Evolutionary conservation across 2,113 vertebrate species (phyloP).

Genomic region (Tylochromis polylepis): DNA sequence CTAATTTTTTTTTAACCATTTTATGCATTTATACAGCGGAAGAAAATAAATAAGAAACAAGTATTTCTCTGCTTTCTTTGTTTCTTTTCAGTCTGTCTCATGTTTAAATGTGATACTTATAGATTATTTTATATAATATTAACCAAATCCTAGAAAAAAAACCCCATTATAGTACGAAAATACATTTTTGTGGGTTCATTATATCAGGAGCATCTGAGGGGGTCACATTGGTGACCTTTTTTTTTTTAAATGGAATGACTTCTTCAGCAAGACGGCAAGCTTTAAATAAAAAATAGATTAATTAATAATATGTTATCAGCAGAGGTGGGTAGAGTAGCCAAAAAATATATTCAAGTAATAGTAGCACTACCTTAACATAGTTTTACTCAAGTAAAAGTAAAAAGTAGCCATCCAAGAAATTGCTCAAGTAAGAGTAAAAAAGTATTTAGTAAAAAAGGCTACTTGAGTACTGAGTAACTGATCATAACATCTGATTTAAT

Average conservation of each 20-base stretch:
- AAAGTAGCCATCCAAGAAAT: too few species aligned
- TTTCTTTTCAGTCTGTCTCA: not conserved
- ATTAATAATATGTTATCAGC: not conserved
- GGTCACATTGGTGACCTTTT: not conserved
- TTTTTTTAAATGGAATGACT: not conserved
- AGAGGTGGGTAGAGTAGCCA: too few species aligned
- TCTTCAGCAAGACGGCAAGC: not conserved
- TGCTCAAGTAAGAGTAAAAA: too few species aligned
- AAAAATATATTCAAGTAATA: too few species aligned
- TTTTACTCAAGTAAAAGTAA: too few species aligned
- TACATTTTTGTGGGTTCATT: not conserved
- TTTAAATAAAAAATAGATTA: not conserved
- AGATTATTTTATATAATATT: not conserved
- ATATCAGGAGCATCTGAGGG: not conserved
- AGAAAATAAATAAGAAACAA: conserved; percentile 23
- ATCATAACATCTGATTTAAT: too few species aligned
- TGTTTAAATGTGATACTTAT: not conserved
- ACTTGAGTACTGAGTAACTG: too few species aligned
- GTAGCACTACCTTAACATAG: too few species aligned
- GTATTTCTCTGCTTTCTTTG: not conserved
- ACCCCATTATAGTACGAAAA: not conserved
- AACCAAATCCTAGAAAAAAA: not conserved
- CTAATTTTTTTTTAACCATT: not conserved
- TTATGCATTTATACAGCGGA: not conserved
- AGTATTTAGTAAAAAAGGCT: too few species aligned